Conservation (phyloP, 2,113 vertebrate species). For the Puntigrus tetrazona region DNA sequence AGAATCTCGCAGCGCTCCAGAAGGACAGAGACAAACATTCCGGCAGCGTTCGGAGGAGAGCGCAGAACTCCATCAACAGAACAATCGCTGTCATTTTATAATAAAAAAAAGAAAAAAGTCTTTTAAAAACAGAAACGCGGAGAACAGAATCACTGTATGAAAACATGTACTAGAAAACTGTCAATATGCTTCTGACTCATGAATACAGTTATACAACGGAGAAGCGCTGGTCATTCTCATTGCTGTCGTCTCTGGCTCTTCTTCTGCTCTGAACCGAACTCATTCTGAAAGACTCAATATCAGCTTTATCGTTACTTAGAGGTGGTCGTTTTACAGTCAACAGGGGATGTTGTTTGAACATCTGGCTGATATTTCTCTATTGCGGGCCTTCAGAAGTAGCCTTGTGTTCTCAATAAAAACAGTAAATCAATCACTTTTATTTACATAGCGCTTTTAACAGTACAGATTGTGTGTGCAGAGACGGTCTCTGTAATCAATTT, state of each 20-base stretch:
- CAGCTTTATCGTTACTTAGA: no score
- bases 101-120: conserved; percentile 58
- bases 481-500: no score
- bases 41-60: conserved; percentile 69
- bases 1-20: background rate
- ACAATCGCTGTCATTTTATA: conserved; percentile 78
- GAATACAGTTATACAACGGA: conserved; percentile 76
- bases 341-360: no score
- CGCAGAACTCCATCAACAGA: conserved; percentile 67
- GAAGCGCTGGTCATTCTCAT: background rate
- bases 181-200: conserved; percentile 82
- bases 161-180: conserved; percentile 78
- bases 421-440: no score
- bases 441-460: no score
- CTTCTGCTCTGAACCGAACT: no score
- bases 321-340: no score
- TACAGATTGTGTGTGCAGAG: no score
- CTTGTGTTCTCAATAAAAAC: no score
- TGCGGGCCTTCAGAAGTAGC: no score
- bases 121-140: conserved; percentile 74
- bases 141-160: conserved; percentile 74
- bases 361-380: no score
- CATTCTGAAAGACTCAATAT: no score
- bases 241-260: background rate
- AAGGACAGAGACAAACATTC: conserved; percentile 56